Evolutionary conservation across 2,113 vertebrate species (phyloP).

Genomic region (Muscicapa adusta): DNA sequence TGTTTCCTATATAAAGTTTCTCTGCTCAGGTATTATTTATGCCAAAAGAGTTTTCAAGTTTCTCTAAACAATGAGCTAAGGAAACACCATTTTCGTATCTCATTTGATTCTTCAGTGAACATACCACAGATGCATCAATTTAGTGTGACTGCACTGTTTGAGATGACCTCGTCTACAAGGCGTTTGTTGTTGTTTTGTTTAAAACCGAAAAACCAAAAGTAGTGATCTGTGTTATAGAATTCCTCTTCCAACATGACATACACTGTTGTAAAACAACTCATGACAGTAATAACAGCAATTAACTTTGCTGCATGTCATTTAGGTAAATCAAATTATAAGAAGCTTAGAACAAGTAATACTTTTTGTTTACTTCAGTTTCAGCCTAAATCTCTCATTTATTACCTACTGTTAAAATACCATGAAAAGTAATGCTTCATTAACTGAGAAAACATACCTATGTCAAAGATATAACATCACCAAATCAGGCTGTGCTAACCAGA

Average conservation of each 20-base stretch:
- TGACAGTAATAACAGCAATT: neutral
- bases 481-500: slow-evolving; percentile 28
- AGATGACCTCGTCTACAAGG: neutral
- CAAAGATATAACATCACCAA: slow-evolving; percentile 44
- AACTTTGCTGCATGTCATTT: slow-evolving; percentile 18
- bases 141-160: neutral
- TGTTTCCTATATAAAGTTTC: neutral
- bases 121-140: neutral
- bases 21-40: neutral
- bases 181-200: neutral
- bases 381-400: slow-evolving; percentile 46
- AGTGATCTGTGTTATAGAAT: slow-evolving; percentile 10
- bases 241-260: neutral
- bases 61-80: neutral
- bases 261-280: slow-evolving; percentile 26
- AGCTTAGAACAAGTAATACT: slow-evolving; percentile 35
- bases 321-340: slow-evolving; percentile 36
- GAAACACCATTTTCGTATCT: neutral
- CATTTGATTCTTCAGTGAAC: neutral
- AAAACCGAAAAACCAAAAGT: neutral
- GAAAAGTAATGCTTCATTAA: slow-evolving; percentile 39
- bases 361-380: slow-evolving; percentile 62
- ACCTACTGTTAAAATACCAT: slow-evolving; percentile 60
- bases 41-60: neutral
- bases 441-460: slow-evolving; percentile 37